Conservation (phyloP, 2,113 vertebrate genomes). For the Melanostigma gelatinosum region DNA sequence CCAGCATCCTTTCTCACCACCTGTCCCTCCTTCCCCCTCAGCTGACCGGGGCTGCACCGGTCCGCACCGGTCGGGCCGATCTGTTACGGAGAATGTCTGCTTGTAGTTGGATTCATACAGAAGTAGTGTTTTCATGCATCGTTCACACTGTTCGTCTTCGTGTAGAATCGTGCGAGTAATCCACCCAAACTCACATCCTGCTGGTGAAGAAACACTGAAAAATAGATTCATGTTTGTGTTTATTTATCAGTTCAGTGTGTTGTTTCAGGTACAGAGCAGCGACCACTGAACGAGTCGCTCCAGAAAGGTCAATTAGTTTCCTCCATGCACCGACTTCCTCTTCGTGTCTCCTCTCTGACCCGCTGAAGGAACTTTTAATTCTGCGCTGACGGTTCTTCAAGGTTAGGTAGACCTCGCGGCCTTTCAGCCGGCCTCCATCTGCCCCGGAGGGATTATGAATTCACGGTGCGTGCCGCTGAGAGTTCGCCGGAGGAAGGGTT, state of each 20-base stretch:
- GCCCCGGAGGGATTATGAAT: slow-evolving; percentile 51
- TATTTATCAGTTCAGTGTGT: not conserved
- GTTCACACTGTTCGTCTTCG: not conserved
- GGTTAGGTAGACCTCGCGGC: slow-evolving; percentile 70
- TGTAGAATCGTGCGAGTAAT: not conserved
- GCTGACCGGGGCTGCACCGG: slow-evolving; percentile 33
- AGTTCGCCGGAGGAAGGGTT: not conserved
- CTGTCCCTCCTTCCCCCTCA: slow-evolving; percentile 64
- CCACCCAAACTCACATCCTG: not conserved
- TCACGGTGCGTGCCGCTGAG: slow-evolving; percentile 22
- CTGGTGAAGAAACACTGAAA: not conserved
- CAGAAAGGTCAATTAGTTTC: slow-evolving; percentile 61
- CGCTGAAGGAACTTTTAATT: slow-evolving; percentile 52
- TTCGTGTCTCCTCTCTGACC: slow-evolving; percentile 49
- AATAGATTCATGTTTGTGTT: not conserved
- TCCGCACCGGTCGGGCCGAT: slow-evolving; percentile 37
- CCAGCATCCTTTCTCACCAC: slow-evolving; percentile 59
- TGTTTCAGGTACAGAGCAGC: not conserved
- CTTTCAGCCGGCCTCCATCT: slow-evolving; percentile 67
- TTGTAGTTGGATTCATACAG: not conserved
- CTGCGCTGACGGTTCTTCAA: slow-evolving; percentile 57
- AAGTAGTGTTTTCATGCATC: not conserved
- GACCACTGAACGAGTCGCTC: slow-evolving; percentile 36
- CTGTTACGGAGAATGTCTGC: not conserved
- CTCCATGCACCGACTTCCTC: slow-evolving; percentile 33